Percentiles rank a stretch among this genome's conserved stretches.
These are phyloP conservation scores for Philopedon plagiatum DNA, from an alignment of 2,888 invertebrate species.

Conservation along the genomic window DNA sequence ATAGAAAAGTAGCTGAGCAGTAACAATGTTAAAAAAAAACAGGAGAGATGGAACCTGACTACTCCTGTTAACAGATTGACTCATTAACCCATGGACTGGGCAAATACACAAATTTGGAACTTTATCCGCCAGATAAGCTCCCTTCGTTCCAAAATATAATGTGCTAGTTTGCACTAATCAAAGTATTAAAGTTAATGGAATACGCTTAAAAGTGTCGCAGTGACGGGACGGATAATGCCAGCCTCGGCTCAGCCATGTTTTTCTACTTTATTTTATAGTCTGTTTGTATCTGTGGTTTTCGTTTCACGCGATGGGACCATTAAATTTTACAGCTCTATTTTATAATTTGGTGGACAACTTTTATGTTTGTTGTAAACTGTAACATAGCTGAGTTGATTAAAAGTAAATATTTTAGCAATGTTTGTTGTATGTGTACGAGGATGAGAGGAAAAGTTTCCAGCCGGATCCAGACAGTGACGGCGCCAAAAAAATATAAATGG, in stretches of 20 bases:
- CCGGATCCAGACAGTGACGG: no score
- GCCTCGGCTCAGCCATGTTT: conserved; percentile 23
- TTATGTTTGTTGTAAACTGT: conserved; percentile 8
- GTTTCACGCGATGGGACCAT: conserved; percentile 35
- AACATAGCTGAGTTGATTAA: conserved; percentile 10
- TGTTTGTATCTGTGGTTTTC: conserved; percentile 35
- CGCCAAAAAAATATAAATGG: no score
- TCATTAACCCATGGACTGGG: no score
- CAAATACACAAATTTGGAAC: background rate
- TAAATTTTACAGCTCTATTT: conserved; percentile 40
- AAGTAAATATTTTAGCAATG: conserved; percentile 14
- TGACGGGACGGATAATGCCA: conserved; percentile 48
- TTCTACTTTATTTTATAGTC: conserved; percentile 39
- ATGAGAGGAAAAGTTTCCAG: no score
- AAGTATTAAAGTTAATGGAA: conserved; percentile 56
- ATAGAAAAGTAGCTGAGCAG: no score
- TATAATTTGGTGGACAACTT: conserved; percentile 30
- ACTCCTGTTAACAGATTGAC: no score
- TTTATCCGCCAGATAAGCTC: conserved; percentile 21
- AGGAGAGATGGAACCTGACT: no score
- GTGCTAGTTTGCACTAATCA: conserved; percentile 49
- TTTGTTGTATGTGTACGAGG: no score
- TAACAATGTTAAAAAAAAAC: no score
- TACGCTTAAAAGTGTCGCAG: conserved; percentile 53
- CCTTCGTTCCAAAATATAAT: conserved; percentile 30